A percentile compares a stretch with the other conserved stretches of the same genome.
Conservation (phyloP, 2,113 vertebrate genomes). For the Callaeas wilsoni region DNA sequence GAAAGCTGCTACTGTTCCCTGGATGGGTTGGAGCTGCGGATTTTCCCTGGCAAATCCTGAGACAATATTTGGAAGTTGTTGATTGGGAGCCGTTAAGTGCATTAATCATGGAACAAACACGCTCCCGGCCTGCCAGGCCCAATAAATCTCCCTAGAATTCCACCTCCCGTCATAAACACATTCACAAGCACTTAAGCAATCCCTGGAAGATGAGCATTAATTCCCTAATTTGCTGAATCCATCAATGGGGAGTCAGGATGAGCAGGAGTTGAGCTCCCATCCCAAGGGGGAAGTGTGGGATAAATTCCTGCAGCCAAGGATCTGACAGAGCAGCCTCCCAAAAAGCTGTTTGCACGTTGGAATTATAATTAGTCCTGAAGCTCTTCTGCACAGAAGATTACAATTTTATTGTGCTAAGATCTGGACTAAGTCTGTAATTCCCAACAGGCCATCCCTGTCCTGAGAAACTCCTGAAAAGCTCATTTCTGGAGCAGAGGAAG, state of each 20-base stretch:
- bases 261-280: background rate
- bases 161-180: constrained; percentile 55
- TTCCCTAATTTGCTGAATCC: constrained; percentile 10
- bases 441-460: background rate
- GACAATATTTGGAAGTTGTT: constrained; percentile 51
- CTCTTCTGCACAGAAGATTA: background rate
- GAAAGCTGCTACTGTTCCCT: constrained; percentile 47
- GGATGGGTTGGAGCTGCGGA: background rate
- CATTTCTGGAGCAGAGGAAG: background rate
- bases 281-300: background rate
- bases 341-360: constrained; percentile 19
- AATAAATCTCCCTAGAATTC: constrained; percentile 39
- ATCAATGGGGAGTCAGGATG: background rate
- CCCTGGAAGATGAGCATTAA: background rate
- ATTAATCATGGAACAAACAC: constrained; percentile 63
- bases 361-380: background rate
- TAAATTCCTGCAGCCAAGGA: background rate
- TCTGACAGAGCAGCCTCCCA: background rate
- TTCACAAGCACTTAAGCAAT: constrained; percentile 54
- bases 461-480: background rate
- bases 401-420: background rate
- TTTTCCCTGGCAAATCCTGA: constrained; percentile 50
- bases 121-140: constrained; percentile 2
- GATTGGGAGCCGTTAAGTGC: constrained; percentile 16
- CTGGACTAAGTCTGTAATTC: background rate